A percentile compares a stretch with the other conserved stretches of the same genome.
Evolutionary conservation across 2,888 invertebrate genomes (phyloP).

Genomic region (Platerodrilus igneus): DNA sequence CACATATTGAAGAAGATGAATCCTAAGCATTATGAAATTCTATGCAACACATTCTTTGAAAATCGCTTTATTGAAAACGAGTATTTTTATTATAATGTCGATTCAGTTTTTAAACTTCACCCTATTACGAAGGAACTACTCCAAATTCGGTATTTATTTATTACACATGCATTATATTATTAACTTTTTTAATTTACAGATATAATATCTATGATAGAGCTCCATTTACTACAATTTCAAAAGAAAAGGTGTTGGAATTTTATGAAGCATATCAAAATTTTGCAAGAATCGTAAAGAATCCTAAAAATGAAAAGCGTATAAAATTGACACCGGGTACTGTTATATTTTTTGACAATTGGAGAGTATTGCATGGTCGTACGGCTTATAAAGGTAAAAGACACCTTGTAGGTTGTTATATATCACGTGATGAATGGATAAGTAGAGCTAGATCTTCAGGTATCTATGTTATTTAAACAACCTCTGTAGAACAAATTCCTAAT

Average conservation of each 20-base stretch:
- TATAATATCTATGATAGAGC: conserved; percentile 62
- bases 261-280: conserved; percentile 58
- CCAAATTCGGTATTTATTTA: conserved; percentile 54
- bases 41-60: conserved; percentile 56
- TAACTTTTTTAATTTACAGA: conserved; percentile 9
- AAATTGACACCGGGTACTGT: conserved; percentile 65
- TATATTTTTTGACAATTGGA: conserved; percentile 73
- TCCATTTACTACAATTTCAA: conserved; percentile 54
- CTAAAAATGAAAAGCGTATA: conserved; percentile 54
- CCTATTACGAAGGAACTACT: conserved; percentile 53
- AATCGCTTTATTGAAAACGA: conserved; percentile 64
- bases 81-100: conserved; percentile 54
- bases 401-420: conserved; percentile 68
- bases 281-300: conserved; percentile 51
- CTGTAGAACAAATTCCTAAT: too few species aligned
- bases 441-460: too few species aligned
- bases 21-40: conserved; percentile 56
- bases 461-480: too few species aligned
- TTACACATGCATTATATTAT: conserved; percentile 1
- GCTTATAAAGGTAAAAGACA: conserved; percentile 63
- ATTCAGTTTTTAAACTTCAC: conserved; percentile 58
- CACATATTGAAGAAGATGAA: conserved; percentile 51
- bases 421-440: conserved; percentile 65
- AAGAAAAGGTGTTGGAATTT: conserved; percentile 53
- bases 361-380: conserved; percentile 69